Conservation (phyloP, 2,888 invertebrate genomes). For the Agrotis ipsilon region DNA sequence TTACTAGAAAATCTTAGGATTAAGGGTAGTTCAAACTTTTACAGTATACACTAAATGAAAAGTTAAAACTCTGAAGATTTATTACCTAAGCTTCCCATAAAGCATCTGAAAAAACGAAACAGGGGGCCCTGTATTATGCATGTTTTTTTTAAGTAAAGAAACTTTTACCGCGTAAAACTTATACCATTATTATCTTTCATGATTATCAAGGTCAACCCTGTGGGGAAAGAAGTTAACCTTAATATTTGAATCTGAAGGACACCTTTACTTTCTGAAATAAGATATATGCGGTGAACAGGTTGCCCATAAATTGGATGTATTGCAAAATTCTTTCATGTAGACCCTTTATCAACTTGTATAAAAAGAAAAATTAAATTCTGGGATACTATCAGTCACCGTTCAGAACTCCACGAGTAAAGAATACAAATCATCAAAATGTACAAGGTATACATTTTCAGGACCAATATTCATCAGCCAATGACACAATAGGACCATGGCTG, state of each 20-base stretch:
- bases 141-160: too few species aligned
- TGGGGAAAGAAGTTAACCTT: background rate
- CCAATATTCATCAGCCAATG: too few species aligned
- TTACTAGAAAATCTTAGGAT: too few species aligned
- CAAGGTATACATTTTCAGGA: constrained; percentile 6
- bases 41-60: too few species aligned
- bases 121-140: too few species aligned
- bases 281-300: background rate
- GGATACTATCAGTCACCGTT: constrained; percentile 20
- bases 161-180: too few species aligned
- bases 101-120: too few species aligned
- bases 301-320: background rate
- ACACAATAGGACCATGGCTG: background rate
- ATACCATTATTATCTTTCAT: background rate
- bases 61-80: too few species aligned
- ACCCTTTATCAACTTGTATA: constrained; percentile 19
- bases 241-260: background rate
- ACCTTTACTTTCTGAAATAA: background rate
- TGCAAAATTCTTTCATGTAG: background rate
- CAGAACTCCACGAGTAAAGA: constrained; percentile 9
- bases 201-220: background rate
- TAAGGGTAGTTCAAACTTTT: too few species aligned
- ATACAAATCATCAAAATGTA: constrained; percentile 25
- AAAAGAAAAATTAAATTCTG: background rate
- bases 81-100: too few species aligned